Percentiles rank a stretch among this genome's conserved stretches.
Conservation (phyloP, 2,888 invertebrate genomes). For the Spodoptera littoralis region DNA sequence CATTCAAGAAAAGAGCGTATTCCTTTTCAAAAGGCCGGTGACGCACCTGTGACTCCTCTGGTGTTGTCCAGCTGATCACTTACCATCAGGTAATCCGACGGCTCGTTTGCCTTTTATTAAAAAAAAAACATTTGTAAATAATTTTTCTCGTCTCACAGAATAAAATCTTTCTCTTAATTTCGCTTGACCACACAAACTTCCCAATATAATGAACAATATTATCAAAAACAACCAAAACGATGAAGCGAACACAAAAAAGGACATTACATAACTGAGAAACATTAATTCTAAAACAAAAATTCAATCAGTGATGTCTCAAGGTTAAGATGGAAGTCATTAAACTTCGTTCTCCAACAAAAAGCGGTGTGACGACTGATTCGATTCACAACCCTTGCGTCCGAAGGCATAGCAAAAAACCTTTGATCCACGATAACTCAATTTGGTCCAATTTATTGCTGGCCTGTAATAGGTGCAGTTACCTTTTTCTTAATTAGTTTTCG, state of each 20-base stretch:
- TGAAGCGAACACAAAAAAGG: conserved; percentile 18
- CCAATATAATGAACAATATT: neutral
- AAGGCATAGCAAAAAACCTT: conserved; percentile 60
- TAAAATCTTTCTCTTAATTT: too few species aligned
- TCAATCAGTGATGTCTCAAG: conserved; percentile 55
- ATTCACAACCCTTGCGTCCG: conserved; percentile 59
- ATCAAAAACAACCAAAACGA: neutral
- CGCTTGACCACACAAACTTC: too few species aligned
- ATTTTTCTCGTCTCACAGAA: too few species aligned
- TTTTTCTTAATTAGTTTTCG: conserved; percentile 56
- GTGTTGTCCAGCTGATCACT: too few species aligned
- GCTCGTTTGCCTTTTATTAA: too few species aligned
- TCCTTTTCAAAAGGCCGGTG: too few species aligned
- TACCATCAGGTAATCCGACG: too few species aligned
- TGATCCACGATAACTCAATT: conserved; percentile 70
- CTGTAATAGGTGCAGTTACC: conserved; percentile 54
- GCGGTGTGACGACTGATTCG: conserved; percentile 58
- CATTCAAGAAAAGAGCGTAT: too few species aligned
- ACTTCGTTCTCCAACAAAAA: conserved; percentile 55
- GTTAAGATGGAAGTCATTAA: conserved; percentile 58
- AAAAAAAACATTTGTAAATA: too few species aligned
- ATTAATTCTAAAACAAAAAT: conserved; percentile 46
- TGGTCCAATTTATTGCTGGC: conserved; percentile 57
- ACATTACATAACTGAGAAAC: conserved; percentile 35
- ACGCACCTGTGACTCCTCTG: too few species aligned